A percentile compares a stretch with the other conserved stretches of the same genome.
Evolutionary conservation across 2,113 vertebrate species (phyloP).

Genomic region (Aix galericulata): DNA sequence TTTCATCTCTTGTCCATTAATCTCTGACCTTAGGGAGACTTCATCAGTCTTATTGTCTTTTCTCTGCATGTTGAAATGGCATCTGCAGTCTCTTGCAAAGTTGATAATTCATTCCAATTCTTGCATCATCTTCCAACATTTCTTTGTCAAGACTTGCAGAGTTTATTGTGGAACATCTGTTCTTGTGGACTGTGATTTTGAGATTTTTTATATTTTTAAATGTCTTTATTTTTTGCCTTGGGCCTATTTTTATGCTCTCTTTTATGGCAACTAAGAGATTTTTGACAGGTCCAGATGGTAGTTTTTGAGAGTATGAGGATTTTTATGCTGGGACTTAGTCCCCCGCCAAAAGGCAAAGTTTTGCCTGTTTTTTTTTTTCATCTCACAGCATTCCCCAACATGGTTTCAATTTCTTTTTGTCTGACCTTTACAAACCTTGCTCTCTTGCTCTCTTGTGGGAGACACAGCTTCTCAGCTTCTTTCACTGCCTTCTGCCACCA

Average conservation of each 20-base stretch:
- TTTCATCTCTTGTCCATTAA: background rate
- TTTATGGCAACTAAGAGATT: background rate
- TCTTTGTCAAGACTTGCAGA: constrained; percentile 3
- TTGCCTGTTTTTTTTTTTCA: background rate
- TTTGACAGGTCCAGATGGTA: background rate
- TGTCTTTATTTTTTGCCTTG: background rate
- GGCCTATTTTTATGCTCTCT: background rate
- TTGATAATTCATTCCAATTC: background rate
- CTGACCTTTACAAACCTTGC: background rate
- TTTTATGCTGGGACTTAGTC: background rate
- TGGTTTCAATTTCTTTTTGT: background rate
- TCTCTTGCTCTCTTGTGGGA: background rate
- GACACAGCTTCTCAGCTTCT: background rate
- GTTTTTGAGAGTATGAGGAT: background rate
- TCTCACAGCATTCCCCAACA: background rate
- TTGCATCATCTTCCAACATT: background rate
- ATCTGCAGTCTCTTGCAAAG: background rate
- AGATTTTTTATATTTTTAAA: background rate
- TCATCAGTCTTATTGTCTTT: background rate
- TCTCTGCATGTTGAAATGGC: background rate
- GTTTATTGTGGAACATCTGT: background rate
- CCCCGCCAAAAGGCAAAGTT: background rate
- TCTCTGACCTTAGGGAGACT: background rate
- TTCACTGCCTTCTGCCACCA: background rate
- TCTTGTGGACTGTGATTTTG: background rate